phyloP scores from a whole-genome alignment of 2,888 invertebrate genomes.

The Lasioglossum zephyrum region DNA sequence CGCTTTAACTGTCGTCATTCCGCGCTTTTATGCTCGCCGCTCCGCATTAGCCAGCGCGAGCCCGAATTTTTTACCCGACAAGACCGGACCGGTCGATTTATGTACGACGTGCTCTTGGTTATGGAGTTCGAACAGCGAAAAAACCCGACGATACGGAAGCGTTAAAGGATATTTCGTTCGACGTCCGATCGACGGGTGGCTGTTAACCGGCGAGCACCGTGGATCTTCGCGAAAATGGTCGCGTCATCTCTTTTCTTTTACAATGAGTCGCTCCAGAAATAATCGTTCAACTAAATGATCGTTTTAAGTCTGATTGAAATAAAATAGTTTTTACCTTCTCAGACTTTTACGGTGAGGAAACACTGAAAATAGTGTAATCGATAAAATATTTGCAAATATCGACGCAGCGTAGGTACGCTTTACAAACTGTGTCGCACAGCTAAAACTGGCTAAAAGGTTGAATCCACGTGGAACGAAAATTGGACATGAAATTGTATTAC shows the following conservation, averaged over 20 bases:
- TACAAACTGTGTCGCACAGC: too few relatives aligned
- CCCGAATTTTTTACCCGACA: neutral
- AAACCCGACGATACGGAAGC: neutral
- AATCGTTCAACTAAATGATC: too few relatives aligned
- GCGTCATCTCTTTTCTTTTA: neutral
- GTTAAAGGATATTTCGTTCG: constrained; percentile 2
- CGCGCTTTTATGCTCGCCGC: constrained; percentile 27
- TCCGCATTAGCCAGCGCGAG: neutral
- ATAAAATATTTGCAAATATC: too few relatives aligned
- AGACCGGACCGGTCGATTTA: constrained; percentile 8
- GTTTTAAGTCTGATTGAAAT: too few relatives aligned
- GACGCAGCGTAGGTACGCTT: too few relatives aligned
- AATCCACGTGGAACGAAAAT: too few relatives aligned
- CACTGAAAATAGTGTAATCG: too few relatives aligned
- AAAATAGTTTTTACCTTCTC: too few relatives aligned
- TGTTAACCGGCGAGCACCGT: neutral
- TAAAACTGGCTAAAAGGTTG: too few relatives aligned
- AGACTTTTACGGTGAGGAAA: too few relatives aligned
- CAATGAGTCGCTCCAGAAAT: too few relatives aligned
- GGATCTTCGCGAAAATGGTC: neutral
- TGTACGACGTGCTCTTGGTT: neutral
- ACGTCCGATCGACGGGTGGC: neutral
- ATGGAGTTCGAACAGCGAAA: neutral
- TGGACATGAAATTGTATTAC: too few relatives aligned
- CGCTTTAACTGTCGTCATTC: constrained; percentile 40